Evolutionary conservation across 2,113 vertebrate genomes (phyloP), one percentile per base, ranked within the genome.

Genomic region (Alethe castanea): DNA sequence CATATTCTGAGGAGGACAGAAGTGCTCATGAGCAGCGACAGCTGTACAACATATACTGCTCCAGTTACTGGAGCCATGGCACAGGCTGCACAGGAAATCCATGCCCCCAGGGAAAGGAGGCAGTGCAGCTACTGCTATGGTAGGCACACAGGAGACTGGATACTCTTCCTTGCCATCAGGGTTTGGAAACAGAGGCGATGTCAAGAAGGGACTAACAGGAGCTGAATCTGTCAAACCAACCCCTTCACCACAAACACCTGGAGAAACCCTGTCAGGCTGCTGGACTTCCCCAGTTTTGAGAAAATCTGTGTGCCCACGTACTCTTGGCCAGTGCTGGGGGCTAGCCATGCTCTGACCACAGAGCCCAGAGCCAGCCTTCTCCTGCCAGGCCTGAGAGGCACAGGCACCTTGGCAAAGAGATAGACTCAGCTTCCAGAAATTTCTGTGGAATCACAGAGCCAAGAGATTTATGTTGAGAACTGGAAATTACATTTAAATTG

Each of bases 331-430:
- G 8, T 31, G 33, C 11, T 35, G 2, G 0, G 6, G 14, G 28
- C 9, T 0, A 1, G 8, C 28, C 4, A 2, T 15, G 12, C 31
- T 26, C 10, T 5, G 14, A 45, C 3, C 11, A 26, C 1, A 29
- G 18, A 69, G 3, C 11, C 8, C 28, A 54, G n/a, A 78, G 18
- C 22, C 31, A 59, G 18, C 6, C 9, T 14, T 8, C 1, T 42
- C 42, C 50, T 70, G 22, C 5, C 6, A 14, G 1, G 15, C 29
- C 6, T 19, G 13, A 12, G 19, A 4, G 9, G 19, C 26, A 25
- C 14, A 26, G 23, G 5, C 6, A 19, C 23, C 26, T 10, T 8
- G 53, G 10, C 7, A 57, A 61, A 25, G 6, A 83, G 14, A 24
- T 38, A 36, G 23, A 8, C 6, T 25, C 31, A 44, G 12, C 24